Conservation (phyloP, 2,888 invertebrate species). For the Patella pellucida region DNA sequence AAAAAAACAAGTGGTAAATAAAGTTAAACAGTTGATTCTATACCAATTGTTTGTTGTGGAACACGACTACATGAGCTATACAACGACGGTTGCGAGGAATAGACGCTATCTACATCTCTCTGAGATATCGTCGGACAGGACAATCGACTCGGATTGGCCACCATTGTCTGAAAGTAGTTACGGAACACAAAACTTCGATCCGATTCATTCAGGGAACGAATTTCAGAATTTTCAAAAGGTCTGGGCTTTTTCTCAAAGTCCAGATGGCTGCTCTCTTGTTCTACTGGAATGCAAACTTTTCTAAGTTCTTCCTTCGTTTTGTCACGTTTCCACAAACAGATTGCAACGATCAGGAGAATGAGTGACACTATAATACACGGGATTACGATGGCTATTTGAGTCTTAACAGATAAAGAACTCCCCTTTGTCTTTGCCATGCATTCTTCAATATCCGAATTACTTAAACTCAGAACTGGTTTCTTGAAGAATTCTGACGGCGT, state of each 20-base stretch:
- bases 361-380: constrained; percentile 42
- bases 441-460: constrained; percentile 35
- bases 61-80: constrained; percentile 32
- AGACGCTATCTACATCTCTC: constrained; percentile 37
- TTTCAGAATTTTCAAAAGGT: constrained; percentile 47
- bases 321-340: constrained; percentile 46
- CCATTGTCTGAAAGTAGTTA: constrained; percentile 59
- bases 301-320: constrained; percentile 37
- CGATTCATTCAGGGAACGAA: constrained; percentile 56
- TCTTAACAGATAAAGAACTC: constrained; percentile 33
- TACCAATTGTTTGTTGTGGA: constrained; percentile 29
- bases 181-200: constrained; percentile 62
- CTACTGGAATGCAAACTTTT: constrained; percentile 25
- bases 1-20: background rate
- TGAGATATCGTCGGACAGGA: constrained; percentile 38
- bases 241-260: constrained; percentile 47
- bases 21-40: constrained; percentile 41
- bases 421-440: constrained; percentile 32
- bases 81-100: constrained; percentile 39
- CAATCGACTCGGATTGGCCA: constrained; percentile 43
- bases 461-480: constrained; percentile 36
- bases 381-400: constrained; percentile 39
- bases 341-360: constrained; percentile 40
- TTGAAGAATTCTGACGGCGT: constrained; percentile 38
- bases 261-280: constrained; percentile 39